Evolutionary conservation across 2,888 invertebrate species (phyloP).

Genomic region (Linnaemya tessellans): DNA sequence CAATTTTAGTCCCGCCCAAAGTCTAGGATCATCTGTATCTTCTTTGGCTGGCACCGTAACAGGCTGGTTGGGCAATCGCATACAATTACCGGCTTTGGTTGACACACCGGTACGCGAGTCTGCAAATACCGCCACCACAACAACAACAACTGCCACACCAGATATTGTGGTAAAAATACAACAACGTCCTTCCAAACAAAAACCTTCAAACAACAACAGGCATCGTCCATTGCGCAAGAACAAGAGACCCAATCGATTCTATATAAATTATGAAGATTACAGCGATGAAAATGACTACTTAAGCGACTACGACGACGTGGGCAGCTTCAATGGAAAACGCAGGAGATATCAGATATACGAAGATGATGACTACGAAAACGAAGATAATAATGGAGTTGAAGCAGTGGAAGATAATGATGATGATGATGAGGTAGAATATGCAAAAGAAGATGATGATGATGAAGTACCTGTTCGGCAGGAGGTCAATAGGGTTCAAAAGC

Average conservation of each 20-base stretch:
- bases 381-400: conserved; percentile 63
- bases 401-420: conserved; percentile 72
- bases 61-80: conserved; percentile 80
- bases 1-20: conserved; percentile 79
- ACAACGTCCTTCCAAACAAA: conserved; percentile 74
- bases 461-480: conserved; percentile 56
- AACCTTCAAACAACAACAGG: conserved; percentile 70
- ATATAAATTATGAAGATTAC: conserved; percentile 73
- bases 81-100: conserved; percentile 76
- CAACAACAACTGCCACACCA: conserved; percentile 76
- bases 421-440: conserved; percentile 61
- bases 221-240: conserved; percentile 49
- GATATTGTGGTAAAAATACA: conserved; percentile 79
- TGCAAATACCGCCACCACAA: conserved; percentile 66
- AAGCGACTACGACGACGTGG: conserved; percentile 63
- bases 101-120: conserved; percentile 77
- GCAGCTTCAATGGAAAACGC: not conserved
- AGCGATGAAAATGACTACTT: conserved; percentile 75
- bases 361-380: conserved; percentile 74
- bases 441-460: conserved; percentile 70
- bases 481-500: conserved; percentile 64
- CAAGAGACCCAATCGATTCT: conserved; percentile 74
- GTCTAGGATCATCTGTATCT: conserved; percentile 76
- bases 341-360: conserved; percentile 69
- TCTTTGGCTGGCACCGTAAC: conserved; percentile 79